Evolutionary conservation across 2,113 vertebrate species (phyloP).

Genomic region (Phycodurus eques): DNA sequence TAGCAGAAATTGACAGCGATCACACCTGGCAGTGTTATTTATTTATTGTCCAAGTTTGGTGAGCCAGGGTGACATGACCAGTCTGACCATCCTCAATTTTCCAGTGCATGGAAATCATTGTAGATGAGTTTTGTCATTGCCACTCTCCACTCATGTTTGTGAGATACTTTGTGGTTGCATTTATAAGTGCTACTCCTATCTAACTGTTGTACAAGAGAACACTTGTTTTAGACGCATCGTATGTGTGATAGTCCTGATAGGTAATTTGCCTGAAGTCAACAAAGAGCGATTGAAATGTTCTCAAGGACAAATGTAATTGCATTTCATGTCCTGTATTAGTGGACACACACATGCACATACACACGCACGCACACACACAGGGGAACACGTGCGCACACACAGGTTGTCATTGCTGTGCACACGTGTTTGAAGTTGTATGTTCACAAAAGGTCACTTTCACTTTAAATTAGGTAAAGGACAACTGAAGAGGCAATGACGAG

Average conservation of each 20-base stretch:
- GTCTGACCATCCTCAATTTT: background rate
- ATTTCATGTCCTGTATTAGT: conserved; percentile 45
- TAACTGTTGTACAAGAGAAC: background rate
- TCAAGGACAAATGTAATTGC: conserved; percentile 62
- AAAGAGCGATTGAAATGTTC: conserved; percentile 40
- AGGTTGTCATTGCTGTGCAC: conserved; percentile 22
- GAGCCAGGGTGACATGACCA: conserved; percentile 17
- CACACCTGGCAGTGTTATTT: no score
- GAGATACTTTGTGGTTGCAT: background rate
- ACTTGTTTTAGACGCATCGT: background rate
- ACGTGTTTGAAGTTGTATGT: background rate
- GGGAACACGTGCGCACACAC: conserved; percentile 23
- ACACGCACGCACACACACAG: conserved; percentile 13
- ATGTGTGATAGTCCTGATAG: conserved; percentile 31
- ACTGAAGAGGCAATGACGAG: conserved; percentile 16
- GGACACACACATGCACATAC: conserved; percentile 20
- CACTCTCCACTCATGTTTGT: background rate
- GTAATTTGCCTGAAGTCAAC: conserved; percentile 46
- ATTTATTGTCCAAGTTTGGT: background rate
- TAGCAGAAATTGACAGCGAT: no score
- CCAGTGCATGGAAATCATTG: no score
- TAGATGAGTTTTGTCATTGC: background rate
- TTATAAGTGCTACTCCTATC: background rate
- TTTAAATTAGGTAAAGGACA: conserved; percentile 41
- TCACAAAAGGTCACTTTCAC: conserved; percentile 51